A percentile compares a stretch with the other conserved stretches of the same genome.
phyloP scores from a whole-genome alignment of 2,888 invertebrate species.

The Harmothoe impar region DNA sequence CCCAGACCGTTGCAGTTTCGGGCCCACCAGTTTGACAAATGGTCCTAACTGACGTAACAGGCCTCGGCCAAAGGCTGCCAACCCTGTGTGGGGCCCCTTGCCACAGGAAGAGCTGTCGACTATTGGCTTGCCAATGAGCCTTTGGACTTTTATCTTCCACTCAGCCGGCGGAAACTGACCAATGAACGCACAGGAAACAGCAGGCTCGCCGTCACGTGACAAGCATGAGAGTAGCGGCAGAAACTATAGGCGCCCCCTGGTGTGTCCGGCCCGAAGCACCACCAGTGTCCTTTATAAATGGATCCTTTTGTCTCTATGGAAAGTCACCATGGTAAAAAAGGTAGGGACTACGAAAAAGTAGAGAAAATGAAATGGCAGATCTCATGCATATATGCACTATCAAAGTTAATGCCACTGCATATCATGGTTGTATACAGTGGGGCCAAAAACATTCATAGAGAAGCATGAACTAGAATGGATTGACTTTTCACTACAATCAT shows the following conservation, averaged over 20 bases:
- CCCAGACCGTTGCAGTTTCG: background rate
- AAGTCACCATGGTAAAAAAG: no score
- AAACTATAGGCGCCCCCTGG: background rate
- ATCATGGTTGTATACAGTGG: no score
- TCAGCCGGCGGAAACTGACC: slow-evolving; percentile 61
- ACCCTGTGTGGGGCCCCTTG: background rate
- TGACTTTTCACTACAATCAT: no score
- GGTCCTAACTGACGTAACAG: slow-evolving; percentile 20
- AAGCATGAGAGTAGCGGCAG: slow-evolving; percentile 18
- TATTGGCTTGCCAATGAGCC: slow-evolving; percentile 60
- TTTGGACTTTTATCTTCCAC: slow-evolving; percentile 55
- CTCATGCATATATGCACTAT: no score
- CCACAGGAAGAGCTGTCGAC: slow-evolving; percentile 26
- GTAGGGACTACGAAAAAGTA: no score
- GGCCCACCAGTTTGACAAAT: background rate
- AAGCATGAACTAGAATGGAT: no score
- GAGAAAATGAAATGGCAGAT: no score
- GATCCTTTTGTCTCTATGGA: no score
- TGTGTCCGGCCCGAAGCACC: background rate
- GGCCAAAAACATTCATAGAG: no score
- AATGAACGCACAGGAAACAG: slow-evolving; percentile 56
- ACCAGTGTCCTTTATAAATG: background rate
- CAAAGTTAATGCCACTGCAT: no score
- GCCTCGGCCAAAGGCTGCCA: background rate
- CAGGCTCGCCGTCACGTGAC: slow-evolving; percentile 57